Evolutionary conservation across 2,113 vertebrate genomes (phyloP).

Genomic region (Sarotherodon lohbergeri): DNA sequence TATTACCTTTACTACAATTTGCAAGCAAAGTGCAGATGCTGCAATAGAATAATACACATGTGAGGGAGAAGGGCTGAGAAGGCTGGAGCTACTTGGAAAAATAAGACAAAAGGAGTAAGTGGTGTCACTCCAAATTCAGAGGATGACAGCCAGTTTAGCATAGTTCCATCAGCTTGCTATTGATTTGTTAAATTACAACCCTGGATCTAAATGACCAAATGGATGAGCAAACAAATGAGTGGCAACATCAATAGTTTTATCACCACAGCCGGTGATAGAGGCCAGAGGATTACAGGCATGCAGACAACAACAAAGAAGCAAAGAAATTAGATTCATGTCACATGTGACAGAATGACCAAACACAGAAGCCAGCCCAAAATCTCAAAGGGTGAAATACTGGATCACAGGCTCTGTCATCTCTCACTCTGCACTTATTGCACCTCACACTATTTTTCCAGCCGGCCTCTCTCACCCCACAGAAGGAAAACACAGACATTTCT

Average conservation of each 20-base stretch:
- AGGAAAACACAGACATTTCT: conserved; percentile 62
- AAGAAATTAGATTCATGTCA: conserved; percentile 45
- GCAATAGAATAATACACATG: not conserved
- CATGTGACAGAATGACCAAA: conserved; percentile 22
- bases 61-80: not conserved
- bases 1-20: not conserved
- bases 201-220: conserved; percentile 15
- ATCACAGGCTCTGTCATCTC: conserved; percentile 53
- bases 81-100: not conserved
- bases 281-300: conserved; percentile 13
- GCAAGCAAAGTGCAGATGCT: not conserved
- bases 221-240: conserved; percentile 40
- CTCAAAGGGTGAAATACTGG: conserved; percentile 33
- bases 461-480: conserved; percentile 16
- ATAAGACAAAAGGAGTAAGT: not conserved
- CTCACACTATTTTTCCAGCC: not conserved
- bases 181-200: conserved; percentile 54
- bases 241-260: conserved; percentile 36
- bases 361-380: conserved; percentile 22
- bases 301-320: conserved; percentile 28
- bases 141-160: conserved; percentile 8
- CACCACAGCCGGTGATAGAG: not conserved
- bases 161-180: conserved; percentile 28
- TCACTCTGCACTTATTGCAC: conserved; percentile 51
- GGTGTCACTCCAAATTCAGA: not conserved